Percentiles rank a stretch among this genome's conserved stretches.
phyloP scores from a whole-genome alignment of 2,113 vertebrate genomes.

The Phocoena sinus region DNA sequence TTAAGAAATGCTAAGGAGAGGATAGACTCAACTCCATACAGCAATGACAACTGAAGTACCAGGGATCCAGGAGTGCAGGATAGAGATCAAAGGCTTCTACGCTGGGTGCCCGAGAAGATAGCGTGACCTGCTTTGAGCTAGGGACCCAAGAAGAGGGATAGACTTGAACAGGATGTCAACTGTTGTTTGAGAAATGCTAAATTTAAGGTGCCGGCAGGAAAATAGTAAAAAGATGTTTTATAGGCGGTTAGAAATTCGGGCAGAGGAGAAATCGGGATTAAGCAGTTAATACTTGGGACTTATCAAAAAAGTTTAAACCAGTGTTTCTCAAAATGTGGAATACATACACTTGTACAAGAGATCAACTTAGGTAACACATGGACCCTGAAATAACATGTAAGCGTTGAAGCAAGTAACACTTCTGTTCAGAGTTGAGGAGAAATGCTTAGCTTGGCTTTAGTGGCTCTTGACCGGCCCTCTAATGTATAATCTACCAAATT shows the following conservation, averaged over 20 bases:
- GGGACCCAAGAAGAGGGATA: not conserved
- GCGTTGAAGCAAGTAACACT: not conserved
- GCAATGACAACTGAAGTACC: not conserved
- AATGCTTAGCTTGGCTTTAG: not conserved
- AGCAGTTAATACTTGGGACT: not conserved
- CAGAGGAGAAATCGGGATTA: not conserved
- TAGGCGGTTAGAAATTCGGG: not conserved
- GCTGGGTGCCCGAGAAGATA: not conserved
- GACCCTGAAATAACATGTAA: not conserved
- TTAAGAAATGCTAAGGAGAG: not conserved
- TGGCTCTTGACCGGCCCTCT: not conserved
- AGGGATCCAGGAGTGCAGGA: not conserved
- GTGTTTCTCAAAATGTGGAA: not conserved
- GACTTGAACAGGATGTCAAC: not conserved
- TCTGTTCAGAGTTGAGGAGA: not conserved
- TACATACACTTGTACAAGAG: not conserved
- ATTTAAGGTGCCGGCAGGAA: not conserved
- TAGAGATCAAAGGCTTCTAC: not conserved
- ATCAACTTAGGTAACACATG: not conserved
- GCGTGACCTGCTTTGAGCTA: not conserved
- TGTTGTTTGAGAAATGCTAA: not conserved
- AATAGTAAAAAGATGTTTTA: not conserved
- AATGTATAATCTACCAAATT: fast-evolving
- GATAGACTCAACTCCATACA: not conserved
- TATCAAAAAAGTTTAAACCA: not conserved